Conservation (phyloP, 2,113 vertebrate species). For the Ifrita kowaldi region DNA sequence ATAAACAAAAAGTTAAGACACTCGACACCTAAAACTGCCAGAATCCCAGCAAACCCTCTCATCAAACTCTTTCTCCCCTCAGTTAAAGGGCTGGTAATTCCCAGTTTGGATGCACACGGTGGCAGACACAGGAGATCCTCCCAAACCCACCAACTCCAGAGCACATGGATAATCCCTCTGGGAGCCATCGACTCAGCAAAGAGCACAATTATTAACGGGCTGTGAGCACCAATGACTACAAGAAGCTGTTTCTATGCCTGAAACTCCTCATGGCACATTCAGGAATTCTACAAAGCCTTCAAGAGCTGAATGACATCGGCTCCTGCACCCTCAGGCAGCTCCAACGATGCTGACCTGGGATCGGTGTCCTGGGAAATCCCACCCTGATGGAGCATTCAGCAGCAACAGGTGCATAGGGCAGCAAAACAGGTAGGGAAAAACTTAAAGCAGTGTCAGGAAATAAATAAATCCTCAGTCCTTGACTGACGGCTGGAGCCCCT, state of each 20-base stretch:
- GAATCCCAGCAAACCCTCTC: not conserved
- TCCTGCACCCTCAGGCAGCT: not conserved
- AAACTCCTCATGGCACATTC: not conserved
- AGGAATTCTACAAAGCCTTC: not conserved
- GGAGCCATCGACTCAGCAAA: not conserved
- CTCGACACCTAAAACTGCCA: not conserved
- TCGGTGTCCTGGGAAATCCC: not conserved
- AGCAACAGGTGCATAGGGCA: not conserved
- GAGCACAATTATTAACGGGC: not conserved
- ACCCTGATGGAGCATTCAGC: too few species aligned
- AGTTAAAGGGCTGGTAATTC: rapidly evolving
- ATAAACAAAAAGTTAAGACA: not conserved
- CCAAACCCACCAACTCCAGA: not conserved
- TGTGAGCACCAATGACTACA: not conserved
- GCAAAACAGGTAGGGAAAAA: not conserved
- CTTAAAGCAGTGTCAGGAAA: not conserved
- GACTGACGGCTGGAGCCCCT: not conserved
- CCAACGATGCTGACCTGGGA: not conserved
- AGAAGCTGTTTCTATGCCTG: not conserved
- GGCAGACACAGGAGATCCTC: not conserved
- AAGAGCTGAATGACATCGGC: not conserved
- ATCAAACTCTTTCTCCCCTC: not conserved
- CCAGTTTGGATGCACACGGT: rapidly evolving
- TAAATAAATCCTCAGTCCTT: not conserved
- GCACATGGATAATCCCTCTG: not conserved